Evolutionary conservation across 2,797 vertebrate genomes (phyloP), one percentile per base, ranked within the genome.

Genomic region (Acanthiza pusilla): DNA sequence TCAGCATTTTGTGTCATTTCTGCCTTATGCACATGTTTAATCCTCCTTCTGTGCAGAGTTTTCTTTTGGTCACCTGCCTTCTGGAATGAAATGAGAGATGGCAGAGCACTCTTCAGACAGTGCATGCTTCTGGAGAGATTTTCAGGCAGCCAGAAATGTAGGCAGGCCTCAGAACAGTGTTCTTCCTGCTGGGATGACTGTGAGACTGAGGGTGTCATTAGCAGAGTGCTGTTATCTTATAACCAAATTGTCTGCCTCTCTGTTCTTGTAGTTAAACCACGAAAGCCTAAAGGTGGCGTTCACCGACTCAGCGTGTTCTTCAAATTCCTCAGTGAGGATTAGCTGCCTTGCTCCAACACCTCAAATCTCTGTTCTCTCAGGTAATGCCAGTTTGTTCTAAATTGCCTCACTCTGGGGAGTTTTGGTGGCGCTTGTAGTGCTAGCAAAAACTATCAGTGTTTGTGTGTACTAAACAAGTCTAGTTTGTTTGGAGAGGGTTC

Each of bases 311-410:
- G 30, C 55, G 0, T 92, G 43, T 91, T 92, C 95, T 73, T 76
- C 91, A 63, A 89, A 80, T 93, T 57, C 85, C 42, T 89, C 93
- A 2, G 47, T 7, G 11, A 95, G 89, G 88, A 94, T 91, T 73
- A 97, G 93, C 78, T 93, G 95, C 91, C 95, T 96, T 55, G 72
- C 94, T 93, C 94, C 61, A 0, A 96, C 86, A n/a, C 95, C 94
- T 85, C 94, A 94, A 48, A 94, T 96, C 55, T 97, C 91, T 11
- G 16, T 95, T 85, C 91, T 96, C 25, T 88, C 96, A 96, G 96
- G 96, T 97, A 96, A 96, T 22, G 83, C 23, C 67, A 19, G 6
- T 88, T 88, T 60, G 16, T 73, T 62, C 43, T 45, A 9, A 65
- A 66, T 54, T 45, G 7, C 32, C 40, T 77, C 42, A 26, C 30